Base-by-base conservation (phyloP, 2,888 invertebrate genomes). In the Tetropium fuscum region DNA sequence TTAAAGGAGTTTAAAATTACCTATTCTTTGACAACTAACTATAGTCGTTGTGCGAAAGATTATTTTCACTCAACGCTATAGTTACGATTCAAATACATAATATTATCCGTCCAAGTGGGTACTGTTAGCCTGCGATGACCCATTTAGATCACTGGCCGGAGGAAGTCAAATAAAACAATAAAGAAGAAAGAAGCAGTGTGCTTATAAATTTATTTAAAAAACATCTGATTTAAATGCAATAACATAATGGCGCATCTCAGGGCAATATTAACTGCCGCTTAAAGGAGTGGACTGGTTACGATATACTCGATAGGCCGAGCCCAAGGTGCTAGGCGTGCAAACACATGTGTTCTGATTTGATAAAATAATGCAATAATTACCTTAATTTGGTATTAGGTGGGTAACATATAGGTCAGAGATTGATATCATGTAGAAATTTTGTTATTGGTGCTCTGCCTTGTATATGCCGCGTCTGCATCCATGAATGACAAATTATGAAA, bases 261-360 rank as follows among this genome's bases (percentile, higher is more conserved):
- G 44, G 45, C 57, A 36, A 57, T 45, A 38, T 55, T 55, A 40
- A 15, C 13, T 51, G 43, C 25, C 45, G 34, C 7, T 44, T 13
- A 25, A 57, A 57, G 57, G 57, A 57, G 57, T 57, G 57, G 49
- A 49, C 58, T 38, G 40, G 53, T 58, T 58, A 32, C 53, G 53
- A 53, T 58, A 53, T 53, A 13, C 41, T 19, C 22, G 34, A 34
- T 47, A 48, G 53, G 47, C 57, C 58, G 34, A 41, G 58, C 58
- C 58, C 53, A 58, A 41, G 47, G 58, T 53, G 58, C 48, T 34
- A 34, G 58, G 45, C 40, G 58, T 58, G 47, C 51, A 41, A 47
- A 47, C 48, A 53, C 47, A 47, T 47, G 53, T 47, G 58, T 47
- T 53, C 36, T 22, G 22, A 41, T 58, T 53, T 25, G 40, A 53